phyloP scores from a whole-genome alignment of 2,797 vertebrate species.

The Carcharodon carcharias region DNA sequence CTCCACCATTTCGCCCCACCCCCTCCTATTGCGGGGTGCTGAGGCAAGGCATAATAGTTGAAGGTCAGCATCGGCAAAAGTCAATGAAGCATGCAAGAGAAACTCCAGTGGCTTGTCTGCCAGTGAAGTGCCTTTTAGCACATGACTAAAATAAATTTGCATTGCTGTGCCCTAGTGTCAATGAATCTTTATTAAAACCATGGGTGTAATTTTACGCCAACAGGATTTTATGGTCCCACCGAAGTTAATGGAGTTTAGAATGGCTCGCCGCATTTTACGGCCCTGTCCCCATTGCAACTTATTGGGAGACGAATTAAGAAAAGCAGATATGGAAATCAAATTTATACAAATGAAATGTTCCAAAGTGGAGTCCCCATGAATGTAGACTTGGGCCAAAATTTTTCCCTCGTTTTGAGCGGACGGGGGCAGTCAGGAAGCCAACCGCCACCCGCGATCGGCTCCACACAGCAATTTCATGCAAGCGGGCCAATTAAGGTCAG shows the following conservation, averaged over 20 bases:
- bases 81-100: not conserved
- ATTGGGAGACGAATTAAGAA: not conserved
- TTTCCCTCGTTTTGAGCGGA: no score
- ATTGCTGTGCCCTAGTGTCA: not conserved
- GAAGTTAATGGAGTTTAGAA: no score
- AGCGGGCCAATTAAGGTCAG: no score
- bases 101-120: not conserved
- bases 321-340: not conserved
- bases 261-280: no score
- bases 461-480: no score
- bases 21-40: not conserved
- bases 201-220: no score
- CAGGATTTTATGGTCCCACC: no score
- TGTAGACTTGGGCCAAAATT: no score
- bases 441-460: no score
- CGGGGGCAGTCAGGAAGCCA: no score
- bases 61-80: not conserved
- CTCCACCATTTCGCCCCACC: no score
- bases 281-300: not conserved
- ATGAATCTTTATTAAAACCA: not conserved
- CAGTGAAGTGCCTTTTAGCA: not conserved
- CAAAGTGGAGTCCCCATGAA: not conserved
- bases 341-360: not conserved
- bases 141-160: not conserved
- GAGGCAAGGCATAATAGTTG: not conserved